A percentile compares a stretch with the other conserved stretches of the same genome.
These are phyloP conservation scores for Stegastes partitus DNA, from an alignment of 2,113 vertebrate species.

Conservation along the genomic window DNA sequence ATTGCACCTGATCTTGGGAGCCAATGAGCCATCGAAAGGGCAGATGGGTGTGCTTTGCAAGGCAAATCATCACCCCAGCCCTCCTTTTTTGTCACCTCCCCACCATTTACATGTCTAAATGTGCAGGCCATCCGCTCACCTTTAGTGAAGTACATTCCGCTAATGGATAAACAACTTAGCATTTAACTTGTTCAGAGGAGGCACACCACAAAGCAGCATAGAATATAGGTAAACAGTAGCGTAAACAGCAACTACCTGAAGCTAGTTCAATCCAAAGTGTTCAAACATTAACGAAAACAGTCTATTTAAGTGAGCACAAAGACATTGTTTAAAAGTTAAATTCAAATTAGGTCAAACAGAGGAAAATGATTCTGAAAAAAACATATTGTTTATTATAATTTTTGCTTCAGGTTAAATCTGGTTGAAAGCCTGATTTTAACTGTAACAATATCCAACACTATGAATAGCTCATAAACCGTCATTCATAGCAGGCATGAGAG, in stretches of 20 bases:
- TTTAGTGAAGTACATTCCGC: slow-evolving; percentile 53
- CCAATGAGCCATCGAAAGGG: slow-evolving; percentile 87
- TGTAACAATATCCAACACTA: background rate
- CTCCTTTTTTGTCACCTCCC: slow-evolving; percentile 65
- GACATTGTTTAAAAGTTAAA: background rate
- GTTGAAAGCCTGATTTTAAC: background rate
- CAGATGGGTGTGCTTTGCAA: slow-evolving; percentile 84
- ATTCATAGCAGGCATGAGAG: background rate
- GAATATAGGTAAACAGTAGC: background rate
- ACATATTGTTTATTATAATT: no score
- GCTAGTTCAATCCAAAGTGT: background rate
- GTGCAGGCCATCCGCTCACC: slow-evolving; percentile 44
- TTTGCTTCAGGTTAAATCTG: background rate
- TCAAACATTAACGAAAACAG: no score
- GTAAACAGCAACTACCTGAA: background rate
- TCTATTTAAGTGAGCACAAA: background rate
- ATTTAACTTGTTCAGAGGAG: slow-evolving; percentile 45
- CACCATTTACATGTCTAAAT: slow-evolving; percentile 68
- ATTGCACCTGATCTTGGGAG: slow-evolving; percentile 82
- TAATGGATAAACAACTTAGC: slow-evolving; percentile 61
- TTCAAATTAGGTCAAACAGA: background rate
- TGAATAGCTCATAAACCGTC: background rate
- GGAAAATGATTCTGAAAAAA: background rate
- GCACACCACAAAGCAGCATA: background rate
- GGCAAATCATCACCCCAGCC: slow-evolving; percentile 72